These are phyloP conservation scores for Drosophila saltans DNA, from an alignment of 1,140 invertebrate genomes.

Conservation along the genomic window DNA sequence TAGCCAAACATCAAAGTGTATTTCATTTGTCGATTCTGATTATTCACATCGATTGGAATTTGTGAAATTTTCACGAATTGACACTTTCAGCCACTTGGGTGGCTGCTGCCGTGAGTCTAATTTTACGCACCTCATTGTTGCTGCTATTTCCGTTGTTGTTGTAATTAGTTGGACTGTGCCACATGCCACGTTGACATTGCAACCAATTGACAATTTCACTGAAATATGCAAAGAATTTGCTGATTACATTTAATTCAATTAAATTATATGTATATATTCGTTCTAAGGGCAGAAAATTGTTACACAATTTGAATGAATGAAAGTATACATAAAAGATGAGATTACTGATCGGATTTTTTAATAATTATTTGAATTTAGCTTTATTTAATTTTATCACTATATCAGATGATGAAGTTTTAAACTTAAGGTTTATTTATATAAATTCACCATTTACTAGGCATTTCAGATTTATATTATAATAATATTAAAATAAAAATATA, in stretches of 20 bases:
- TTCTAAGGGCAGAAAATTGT: too few species aligned
- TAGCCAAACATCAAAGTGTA: slow-evolving; percentile 61
- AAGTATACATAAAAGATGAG: too few species aligned
- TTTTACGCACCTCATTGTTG: slow-evolving; percentile 49
- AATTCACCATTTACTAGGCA: too few species aligned
- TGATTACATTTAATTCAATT: slow-evolving; percentile 9
- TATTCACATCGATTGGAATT: slow-evolving; percentile 81
- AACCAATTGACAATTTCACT: slow-evolving; percentile 71
- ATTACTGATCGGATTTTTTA: too few species aligned
- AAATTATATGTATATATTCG: background rate
- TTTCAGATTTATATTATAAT: too few species aligned
- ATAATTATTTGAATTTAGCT: too few species aligned
- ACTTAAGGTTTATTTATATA: too few species aligned
- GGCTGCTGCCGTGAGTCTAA: slow-evolving; percentile 53
- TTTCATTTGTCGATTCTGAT: slow-evolving; percentile 68
- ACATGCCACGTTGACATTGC: slow-evolving; percentile 60
- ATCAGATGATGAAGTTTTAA: too few species aligned
- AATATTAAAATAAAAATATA: too few species aligned
- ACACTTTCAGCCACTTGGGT: slow-evolving; percentile 77
- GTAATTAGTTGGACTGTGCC: slow-evolving; percentile 20
- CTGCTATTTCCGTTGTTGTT: slow-evolving; percentile 6
- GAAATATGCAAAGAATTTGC: slow-evolving; percentile 49
- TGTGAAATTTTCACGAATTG: slow-evolving; percentile 80
- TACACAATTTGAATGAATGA: too few species aligned
- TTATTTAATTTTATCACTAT: too few species aligned